These are phyloP conservation scores for Cephus cinctus DNA, from an alignment of 1,140 invertebrate species.

Conservation along the genomic window DNA sequence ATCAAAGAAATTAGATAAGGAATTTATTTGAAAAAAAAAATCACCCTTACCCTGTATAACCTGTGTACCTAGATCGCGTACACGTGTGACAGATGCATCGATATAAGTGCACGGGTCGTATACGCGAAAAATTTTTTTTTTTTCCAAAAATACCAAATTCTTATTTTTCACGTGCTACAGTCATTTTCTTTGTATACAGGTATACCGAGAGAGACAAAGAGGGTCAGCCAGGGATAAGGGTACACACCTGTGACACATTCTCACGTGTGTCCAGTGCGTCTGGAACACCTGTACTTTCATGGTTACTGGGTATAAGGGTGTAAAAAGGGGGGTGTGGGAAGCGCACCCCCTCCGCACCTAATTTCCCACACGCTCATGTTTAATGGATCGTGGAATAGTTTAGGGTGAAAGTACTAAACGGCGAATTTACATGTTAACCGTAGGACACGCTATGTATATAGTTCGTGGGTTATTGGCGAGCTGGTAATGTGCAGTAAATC, in stretches of 20 bases:
- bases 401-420: no score
- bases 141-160: background rate
- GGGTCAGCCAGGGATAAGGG: background rate
- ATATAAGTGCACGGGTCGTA: background rate
- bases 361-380: constrained; percentile 39
- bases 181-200: no score
- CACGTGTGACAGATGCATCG: no score
- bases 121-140: background rate
- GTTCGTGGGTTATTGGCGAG: no score
- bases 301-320: background rate
- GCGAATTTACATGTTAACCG: no score
- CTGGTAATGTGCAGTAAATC: no score
- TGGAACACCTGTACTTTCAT: constrained; percentile 44
- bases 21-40: no score
- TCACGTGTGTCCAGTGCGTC: constrained; percentile 35
- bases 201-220: background rate
- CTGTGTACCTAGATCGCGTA: no score
- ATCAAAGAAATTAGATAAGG: no score
- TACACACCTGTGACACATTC: constrained; percentile 51
- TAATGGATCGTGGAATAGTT: no score
- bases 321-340: constrained; percentile 3
- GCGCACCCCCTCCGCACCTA: constrained; percentile 15
- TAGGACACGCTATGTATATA: no score
- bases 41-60: no score
- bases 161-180: background rate